Evolutionary conservation across 2,888 invertebrate species (phyloP).

Genomic region (Stramonita haemastoma): DNA sequence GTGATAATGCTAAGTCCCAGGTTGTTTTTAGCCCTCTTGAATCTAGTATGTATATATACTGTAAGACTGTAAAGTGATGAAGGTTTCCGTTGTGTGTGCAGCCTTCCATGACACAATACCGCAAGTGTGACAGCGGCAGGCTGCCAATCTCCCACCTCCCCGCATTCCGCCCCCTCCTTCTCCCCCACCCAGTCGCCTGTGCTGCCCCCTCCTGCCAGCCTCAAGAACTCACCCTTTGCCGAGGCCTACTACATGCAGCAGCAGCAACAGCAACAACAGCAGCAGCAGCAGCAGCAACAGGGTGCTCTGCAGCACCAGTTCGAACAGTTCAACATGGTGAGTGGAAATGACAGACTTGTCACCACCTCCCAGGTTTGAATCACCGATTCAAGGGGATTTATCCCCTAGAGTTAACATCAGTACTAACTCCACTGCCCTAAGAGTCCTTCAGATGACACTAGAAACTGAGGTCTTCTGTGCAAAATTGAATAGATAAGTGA

Average conservation of each 20-base stretch:
- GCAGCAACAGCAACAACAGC: constrained; percentile 81
- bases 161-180: constrained; percentile 78
- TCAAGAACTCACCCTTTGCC: constrained; percentile 71
- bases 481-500: no score
- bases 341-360: no score
- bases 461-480: no score
- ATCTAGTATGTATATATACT: no score
- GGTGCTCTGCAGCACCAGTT: constrained; percentile 90
- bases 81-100: constrained; percentile 46
- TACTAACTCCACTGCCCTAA: no score
- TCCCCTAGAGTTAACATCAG: no score
- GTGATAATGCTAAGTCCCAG: no score
- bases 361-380: no score
- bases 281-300: constrained; percentile 79
- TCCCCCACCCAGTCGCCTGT: constrained; percentile 79
- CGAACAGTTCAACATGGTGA: constrained; percentile 95
- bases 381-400: no score
- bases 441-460: no score
- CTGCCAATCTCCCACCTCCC: constrained; percentile 82
- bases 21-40: no score
- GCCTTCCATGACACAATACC: constrained; percentile 74
- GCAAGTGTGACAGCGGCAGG: constrained; percentile 79
- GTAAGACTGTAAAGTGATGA: no score
- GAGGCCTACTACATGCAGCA: constrained; percentile 78
- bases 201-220: constrained; percentile 70